Evolutionary conservation across 2,888 invertebrate genomes (phyloP), one percentile per base, ranked within the genome.

Genomic region (Caenorhabditis becei): DNA sequence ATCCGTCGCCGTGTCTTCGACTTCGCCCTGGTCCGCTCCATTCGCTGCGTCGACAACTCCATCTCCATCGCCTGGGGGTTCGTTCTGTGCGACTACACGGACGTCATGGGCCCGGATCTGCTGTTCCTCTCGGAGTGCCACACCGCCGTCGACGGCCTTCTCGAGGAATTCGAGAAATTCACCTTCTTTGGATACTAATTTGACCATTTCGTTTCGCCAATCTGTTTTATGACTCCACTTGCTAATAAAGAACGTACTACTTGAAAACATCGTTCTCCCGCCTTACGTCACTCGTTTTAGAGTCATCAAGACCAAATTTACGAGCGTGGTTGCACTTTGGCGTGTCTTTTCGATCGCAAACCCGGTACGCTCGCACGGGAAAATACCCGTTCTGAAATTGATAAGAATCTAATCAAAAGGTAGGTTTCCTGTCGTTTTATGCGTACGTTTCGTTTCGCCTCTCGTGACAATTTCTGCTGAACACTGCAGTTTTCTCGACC

Each of bases 1-100:
- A 35, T 58, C 35, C 32, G 56, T 32, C 56, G 56, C 2, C 16
- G 32, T n/a, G 56, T 58, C n/a, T 24, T 58, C n/a, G 56, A 18
- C 20, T 58, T 58, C 14, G 56, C 56, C 18, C n/a, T 58, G 1
- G 11, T 24, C 16, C 28, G 54, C 16, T 53, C 4, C 16, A 4
- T 26, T 54, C 4, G 2, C 54, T 14, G 4, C 3, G 26, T 5
- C 28, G 11, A 16, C 5, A n/a, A 3, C 2, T 32, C 4, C 18
- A 35, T 58, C 2, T 11, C 16, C n/a, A 54, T 10, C 35, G 35
- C 35, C 35, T 35, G 35, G 35, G n/a, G n/a, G n/a, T n/a, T 32
- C 10, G 5, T 32, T 32, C 32, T 32, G 32, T 32, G 32, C 4
- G 4, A 32, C 32, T 32, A 32, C n/a, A n/a, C n/a, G n/a, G n/a